Percentiles rank a stretch among this genome's conserved stretches.
These are phyloP conservation scores for Germaria angustata DNA, from an alignment of 2,888 invertebrate genomes.

Conservation along the genomic window DNA sequence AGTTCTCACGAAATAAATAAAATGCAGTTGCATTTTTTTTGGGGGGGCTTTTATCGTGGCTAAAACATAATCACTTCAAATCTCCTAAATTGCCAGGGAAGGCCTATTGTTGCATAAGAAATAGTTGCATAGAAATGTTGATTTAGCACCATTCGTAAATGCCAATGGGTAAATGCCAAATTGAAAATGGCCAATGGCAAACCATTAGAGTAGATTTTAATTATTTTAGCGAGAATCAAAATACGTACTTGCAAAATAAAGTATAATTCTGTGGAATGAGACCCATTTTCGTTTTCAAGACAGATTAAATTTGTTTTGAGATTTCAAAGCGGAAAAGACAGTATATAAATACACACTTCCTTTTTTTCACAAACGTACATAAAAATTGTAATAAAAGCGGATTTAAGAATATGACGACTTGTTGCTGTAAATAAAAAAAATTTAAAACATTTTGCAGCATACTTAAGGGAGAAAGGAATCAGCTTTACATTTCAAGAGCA, in stretches of 20 bases:
- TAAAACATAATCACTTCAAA: slow-evolving; percentile 46
- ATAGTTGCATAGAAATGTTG: not conserved
- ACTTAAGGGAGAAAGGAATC: too few relatives aligned
- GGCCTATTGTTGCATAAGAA: slow-evolving; percentile 30
- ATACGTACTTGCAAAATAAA: not conserved
- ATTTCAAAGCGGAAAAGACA: not conserved
- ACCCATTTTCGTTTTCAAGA: not conserved
- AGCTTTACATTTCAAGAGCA: too few relatives aligned
- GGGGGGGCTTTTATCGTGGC: slow-evolving; percentile 11
- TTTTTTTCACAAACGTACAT: too few relatives aligned
- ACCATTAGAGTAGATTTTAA: not conserved
- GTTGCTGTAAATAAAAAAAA: too few relatives aligned
- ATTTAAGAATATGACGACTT: too few relatives aligned
- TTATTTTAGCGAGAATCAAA: not conserved
- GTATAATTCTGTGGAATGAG: not conserved
- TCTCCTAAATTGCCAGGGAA: slow-evolving; percentile 52
- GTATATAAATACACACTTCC: too few relatives aligned
- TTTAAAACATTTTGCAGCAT: too few relatives aligned
- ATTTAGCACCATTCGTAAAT: not conserved
- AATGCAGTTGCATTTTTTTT: not conserved
- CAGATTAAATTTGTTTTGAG: not conserved
- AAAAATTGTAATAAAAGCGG: too few relatives aligned
- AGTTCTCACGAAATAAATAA: not conserved
- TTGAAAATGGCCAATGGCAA: not conserved
- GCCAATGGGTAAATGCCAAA: not conserved